Base-by-base conservation (phyloP, 2,797 vertebrate species). In the Chromis chromis region DNA sequence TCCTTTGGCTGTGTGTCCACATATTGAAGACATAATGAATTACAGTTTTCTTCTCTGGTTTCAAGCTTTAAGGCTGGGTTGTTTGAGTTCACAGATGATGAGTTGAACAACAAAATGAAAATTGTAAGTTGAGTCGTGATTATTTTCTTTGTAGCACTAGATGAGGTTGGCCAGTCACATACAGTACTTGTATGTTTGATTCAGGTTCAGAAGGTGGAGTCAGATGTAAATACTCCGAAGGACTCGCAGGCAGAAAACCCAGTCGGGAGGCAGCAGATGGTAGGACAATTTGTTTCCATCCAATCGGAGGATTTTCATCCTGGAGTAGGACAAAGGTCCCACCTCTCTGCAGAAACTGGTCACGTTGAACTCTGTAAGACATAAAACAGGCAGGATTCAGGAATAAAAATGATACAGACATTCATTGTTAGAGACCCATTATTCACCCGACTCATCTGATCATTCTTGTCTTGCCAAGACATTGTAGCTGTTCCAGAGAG, bases 271-370 rank as follows among this genome's bases (percentile, higher is more conserved):
- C 46, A 96, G 89, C 59, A 94, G 92, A 13, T 93, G 87, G 78
- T 89, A 79, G 40, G 85, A 76, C 58, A 95, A 49, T 64, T 86
- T 87, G 86, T 95, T 96, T 48, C 94, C 95, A 11, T 96, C 95
- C 82, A 96, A 71, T 39, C 95, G 86, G 19, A 96, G 84, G 59
- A 94, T 84, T 88, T 90, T 94, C 71, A 95, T 83, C 33, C 86
- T 88, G 69, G 95, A 96, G 86, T 93, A 95, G 39, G 92, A 92
- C 50, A 74, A 42, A 28, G 89, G 92, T 55, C 91, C 93, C 42
- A 90, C 86, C 49, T 90, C 91, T 84, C 91, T 87, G 88, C 95
- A 96, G 82, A 95, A 93, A 82, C 94, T 95, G 36, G 73, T 93
- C 67, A 92, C 17, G 27, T 93, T 95, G 88, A 95, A 93, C 73